Evolutionary conservation across 2,797 vertebrate genomes (phyloP), one percentile per base, ranked within the genome.

Genomic region (Apodemus agrarius): DNA sequence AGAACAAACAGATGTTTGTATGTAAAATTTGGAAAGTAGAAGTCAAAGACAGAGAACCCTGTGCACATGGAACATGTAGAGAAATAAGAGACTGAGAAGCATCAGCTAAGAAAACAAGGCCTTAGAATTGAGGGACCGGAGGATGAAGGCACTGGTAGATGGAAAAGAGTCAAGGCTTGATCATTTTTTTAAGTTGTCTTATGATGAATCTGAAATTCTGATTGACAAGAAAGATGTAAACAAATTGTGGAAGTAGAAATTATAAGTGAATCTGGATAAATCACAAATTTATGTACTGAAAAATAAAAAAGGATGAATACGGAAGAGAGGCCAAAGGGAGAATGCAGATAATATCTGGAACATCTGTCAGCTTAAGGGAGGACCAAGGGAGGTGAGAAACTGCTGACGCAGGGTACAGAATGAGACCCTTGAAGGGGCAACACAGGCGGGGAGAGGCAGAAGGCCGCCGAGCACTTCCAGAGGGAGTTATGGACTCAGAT

Each of bases 101-200:
- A 91, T 78, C 37, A 34, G 0, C 61, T 40, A 59, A 86, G 26
- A 72, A 85, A 65, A 79, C 87, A 79, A 74, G 17, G 31, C 9
- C 11, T 4, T 61, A 29, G 21, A 37, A 52, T 3, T 17, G 78
- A 91, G 43, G 63, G 34, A 43, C 78, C 43, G 24, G 8, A n/a
- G 2, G 21, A 13, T 19, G 9, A 88, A 31, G 52, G 26, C 24
- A n/a, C 76, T 54, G 22, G 31, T 8, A 0, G 57, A 82, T 19
- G 84, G 26, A 83, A 95, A 91, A 95, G n/a, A n/a, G 34, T 81
- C 16, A 82, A 61, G 61, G 46, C 67, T 31, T 93, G 7, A 46
- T 57, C 84, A 78, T 31, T 63, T 34, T 29, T 65, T 69, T 78
- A 40, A 80, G 49, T 86, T 69, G 21, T 79, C 80, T 92, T 43